Base-by-base conservation (phyloP, 2,113 vertebrate genomes). In the Channa maculata region DNA sequence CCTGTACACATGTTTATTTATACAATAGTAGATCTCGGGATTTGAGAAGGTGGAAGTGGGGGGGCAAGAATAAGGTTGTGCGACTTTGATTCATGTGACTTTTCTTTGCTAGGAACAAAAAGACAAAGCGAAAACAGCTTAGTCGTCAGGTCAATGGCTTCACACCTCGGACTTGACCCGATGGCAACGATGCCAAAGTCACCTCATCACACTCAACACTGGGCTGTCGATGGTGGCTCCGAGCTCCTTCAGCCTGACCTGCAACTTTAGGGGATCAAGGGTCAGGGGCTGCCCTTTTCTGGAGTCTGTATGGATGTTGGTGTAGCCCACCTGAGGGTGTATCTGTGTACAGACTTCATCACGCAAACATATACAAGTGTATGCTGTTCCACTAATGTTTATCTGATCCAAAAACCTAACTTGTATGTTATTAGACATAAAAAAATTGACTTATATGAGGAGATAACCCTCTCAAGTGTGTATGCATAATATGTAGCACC, bases 1-100 rank as follows among this genome's bases (percentile, higher is more conserved):
- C 73, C 80, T 84, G 80, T 86, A 86, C 80, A 75, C 79, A 64
- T 65, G 77, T 89, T 92, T 91, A 86, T 91, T 90, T 89, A 85
- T 72, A 65, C 49, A 37, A 49, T 61, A 57, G 81, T 52, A 36
- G 64, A 75, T 37, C 9, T 3, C 13, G 81, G 44, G 72, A 72
- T 71, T 48, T 58, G 49, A 76, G 63, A 53, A 65, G 65, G 57
- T 57, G 53, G 69, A 67, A 75, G 75, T 36, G 69, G 43, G 38
- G 51, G 12, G 61, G 59, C 0, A 6, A 46, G 57, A 72, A 73
- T 12, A 58, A 11, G 1, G 24, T 51, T 39, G 65, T 58, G 65
- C 1, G 14, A 65, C 73, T 75, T 66, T 39, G 24, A 53, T 76
- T 78, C 10, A 8, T 66, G 63, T 36, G 11, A 33, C 15, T 24